Evolutionary conservation across 35 echinoderm and acorn worm genomes (phyloP).

Genomic region (Apostichopus californicus): DNA sequence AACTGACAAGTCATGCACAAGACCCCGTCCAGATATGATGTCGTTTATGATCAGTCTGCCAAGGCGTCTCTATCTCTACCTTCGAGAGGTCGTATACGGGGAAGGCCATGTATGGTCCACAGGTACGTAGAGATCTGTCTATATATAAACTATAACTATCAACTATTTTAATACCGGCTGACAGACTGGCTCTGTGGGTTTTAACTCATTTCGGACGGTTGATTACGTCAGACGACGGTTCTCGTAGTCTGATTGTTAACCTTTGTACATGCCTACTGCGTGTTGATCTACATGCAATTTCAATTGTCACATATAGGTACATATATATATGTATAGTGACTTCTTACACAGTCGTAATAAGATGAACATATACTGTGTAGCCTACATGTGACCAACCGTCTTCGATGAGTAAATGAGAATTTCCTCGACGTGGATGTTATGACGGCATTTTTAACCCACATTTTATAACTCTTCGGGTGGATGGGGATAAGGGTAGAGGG

Average conservation of each 20-base stretch:
- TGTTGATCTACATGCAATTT: not conserved
- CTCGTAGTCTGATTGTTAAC: not conserved
- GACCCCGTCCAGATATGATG: constrained; percentile 24
- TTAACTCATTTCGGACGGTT: not conserved
- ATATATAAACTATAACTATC: constrained; percentile 16
- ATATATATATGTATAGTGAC: too few relatives aligned
- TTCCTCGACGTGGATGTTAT: too few relatives aligned
- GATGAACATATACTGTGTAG: too few relatives aligned
- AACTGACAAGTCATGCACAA: not conserved
- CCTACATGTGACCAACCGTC: too few relatives aligned
- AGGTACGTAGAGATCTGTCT: constrained; percentile 12
- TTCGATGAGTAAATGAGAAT: too few relatives aligned
- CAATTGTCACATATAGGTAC: too few relatives aligned
- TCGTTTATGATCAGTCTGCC: constrained; percentile 37
- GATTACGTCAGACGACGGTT: not conserved
- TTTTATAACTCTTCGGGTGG: too few relatives aligned
- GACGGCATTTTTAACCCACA: too few relatives aligned
- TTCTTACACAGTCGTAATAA: too few relatives aligned
- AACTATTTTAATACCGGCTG: not conserved
- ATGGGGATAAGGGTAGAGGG: too few relatives aligned
- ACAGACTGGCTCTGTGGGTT: not conserved
- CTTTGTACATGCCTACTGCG: not conserved
- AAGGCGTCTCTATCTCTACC: constrained; percentile 21
- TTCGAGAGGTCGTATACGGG: constrained; percentile 51
- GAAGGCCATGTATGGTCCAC: constrained; percentile 50